phyloP scores from a whole-genome alignment of 2,797 vertebrate genomes.

The Sternarchorhynchus goeldii region DNA sequence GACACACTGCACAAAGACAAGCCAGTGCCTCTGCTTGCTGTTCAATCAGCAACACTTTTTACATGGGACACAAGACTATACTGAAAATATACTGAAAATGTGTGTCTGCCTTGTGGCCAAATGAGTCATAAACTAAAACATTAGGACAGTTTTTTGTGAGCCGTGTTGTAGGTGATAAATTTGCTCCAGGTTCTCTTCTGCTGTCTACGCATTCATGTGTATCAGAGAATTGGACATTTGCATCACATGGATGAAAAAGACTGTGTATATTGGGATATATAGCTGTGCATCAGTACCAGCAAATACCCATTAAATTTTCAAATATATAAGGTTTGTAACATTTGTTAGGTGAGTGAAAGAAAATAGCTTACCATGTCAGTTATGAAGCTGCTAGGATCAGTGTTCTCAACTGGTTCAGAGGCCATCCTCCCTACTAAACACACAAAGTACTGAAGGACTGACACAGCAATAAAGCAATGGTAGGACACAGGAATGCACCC shows the following conservation, averaged over 20 bases:
- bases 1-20: constrained; percentile 24
- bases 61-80: no score
- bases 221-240: not conserved
- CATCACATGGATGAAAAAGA: no score
- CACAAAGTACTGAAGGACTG: not conserved
- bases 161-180: no score
- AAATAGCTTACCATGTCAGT: constrained; percentile 77
- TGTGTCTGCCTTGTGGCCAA: not conserved
- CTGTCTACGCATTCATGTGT: no score
- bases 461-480: not conserved
- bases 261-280: not conserved
- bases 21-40: constrained; percentile 10
- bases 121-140: no score
- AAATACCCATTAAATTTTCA: no score
- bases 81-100: constrained; percentile 9
- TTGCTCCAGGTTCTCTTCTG: no score
- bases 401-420: constrained; percentile 93
- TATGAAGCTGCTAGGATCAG: constrained; percentile 88
- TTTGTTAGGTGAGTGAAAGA: not conserved
- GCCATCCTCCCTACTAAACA: constrained; percentile 72
- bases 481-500: not conserved
- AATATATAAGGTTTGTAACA: no score
- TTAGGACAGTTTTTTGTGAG: no score
- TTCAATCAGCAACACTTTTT: not conserved
- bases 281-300: not conserved